phyloP scores from a whole-genome alignment of 30 jellyfish, hydroid and myxozoan species.

The Cassiopea andromeda region DNA sequence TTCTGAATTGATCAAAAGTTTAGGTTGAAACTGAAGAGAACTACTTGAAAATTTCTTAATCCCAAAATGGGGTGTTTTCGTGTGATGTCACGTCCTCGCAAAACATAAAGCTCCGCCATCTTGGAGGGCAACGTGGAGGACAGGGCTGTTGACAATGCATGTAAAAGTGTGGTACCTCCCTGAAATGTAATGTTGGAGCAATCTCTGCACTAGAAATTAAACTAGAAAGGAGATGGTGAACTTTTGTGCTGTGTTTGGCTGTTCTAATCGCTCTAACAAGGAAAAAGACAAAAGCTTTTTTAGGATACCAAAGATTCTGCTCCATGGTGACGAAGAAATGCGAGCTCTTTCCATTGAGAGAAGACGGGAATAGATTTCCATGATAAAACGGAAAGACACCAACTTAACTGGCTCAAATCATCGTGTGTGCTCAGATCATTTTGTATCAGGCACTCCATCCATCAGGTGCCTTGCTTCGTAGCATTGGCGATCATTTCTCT shows the following conservation, averaged over 20 bases:
- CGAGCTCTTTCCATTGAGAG: conserved; percentile 9
- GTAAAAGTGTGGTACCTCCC: background rate
- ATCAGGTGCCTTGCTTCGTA: too few species aligned
- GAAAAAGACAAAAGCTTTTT: conserved; percentile 19
- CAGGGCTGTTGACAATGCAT: background rate
- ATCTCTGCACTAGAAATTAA: background rate
- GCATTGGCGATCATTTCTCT: too few species aligned
- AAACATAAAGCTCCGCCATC: conserved; percentile 26
- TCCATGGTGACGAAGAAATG: conserved; percentile 13
- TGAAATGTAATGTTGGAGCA: background rate
- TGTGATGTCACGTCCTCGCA: background rate
- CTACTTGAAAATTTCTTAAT: too few species aligned
- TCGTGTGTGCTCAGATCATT: conserved; percentile 45
- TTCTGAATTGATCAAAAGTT: too few species aligned
- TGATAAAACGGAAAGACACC: conserved; percentile 29
- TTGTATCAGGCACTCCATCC: conserved; percentile 16
- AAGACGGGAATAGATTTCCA: conserved; percentile 4
- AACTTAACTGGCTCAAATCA: conserved; percentile 26
- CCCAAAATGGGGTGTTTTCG: too few species aligned
- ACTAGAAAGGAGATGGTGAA: conserved; percentile 18
- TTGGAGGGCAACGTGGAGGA: conserved; percentile 42
- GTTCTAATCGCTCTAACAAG: conserved; percentile 31
- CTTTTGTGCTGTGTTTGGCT: conserved; percentile 32
- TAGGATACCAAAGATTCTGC: conserved; percentile 34
- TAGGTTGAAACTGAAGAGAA: too few species aligned